phyloP scores from a whole-genome alignment of 2,113 vertebrate species.

The Caranx melampygus region DNA sequence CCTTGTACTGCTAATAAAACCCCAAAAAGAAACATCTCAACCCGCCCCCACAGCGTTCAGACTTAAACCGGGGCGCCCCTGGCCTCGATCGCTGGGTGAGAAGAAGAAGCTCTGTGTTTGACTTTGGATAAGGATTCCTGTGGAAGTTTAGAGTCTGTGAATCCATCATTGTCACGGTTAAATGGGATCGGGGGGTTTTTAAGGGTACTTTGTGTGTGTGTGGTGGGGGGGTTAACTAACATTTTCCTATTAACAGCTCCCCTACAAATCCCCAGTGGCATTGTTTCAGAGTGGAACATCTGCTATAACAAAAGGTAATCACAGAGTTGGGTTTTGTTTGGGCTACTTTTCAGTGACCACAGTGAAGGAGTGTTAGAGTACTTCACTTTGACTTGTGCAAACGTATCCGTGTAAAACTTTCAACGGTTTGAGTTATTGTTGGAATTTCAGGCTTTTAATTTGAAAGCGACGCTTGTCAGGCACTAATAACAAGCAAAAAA shows the following conservation, averaged over 20 bases:
- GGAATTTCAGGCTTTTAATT: background rate
- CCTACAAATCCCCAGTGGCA: conserved; percentile 52
- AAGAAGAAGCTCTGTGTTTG: conserved; percentile 67
- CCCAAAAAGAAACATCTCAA: conserved; percentile 41
- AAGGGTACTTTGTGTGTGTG: conserved; percentile 38
- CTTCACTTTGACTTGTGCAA: conserved; percentile 11
- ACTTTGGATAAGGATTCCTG: conserved; percentile 65
- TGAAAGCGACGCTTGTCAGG: background rate
- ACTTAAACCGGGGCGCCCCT: conserved; percentile 32
- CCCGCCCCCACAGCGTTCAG: conserved; percentile 43
- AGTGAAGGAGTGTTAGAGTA: background rate
- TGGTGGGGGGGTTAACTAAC: conserved; percentile 61
- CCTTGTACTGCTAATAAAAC: conserved; percentile 57
- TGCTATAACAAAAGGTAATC: conserved; percentile 63
- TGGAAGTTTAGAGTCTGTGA: conserved; percentile 70
- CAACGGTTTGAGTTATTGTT: background rate
- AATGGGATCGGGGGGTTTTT: conserved; percentile 50
- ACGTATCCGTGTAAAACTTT: background rate
- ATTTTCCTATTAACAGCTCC: conserved; percentile 47
- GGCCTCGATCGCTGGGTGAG: conserved; percentile 20
- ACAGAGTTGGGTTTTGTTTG: conserved; percentile 14
- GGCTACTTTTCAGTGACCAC: conserved; percentile 21
- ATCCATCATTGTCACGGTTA: conserved; percentile 86
- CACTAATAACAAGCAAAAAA: background rate
- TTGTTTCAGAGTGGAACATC: conserved; percentile 69